phyloP scores from a whole-genome alignment of 1,140 invertebrate species.

The Phortica variegata region DNA sequence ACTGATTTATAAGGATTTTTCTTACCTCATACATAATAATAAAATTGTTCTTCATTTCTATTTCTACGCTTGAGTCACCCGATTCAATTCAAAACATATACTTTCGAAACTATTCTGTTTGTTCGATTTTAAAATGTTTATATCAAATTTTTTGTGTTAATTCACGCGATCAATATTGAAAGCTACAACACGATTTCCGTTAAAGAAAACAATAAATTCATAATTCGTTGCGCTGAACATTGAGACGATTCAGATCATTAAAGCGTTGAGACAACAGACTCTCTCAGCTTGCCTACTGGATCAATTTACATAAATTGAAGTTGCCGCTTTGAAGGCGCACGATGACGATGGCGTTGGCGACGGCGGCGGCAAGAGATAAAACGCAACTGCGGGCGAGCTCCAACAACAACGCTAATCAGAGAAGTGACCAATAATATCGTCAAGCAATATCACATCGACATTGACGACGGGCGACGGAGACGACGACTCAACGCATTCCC shows the following conservation, averaged over 20 bases:
- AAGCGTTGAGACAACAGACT: conserved; percentile 8
- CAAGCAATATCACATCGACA: background rate
- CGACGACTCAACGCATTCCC: conserved; percentile 16
- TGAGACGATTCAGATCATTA: too few relatives aligned
- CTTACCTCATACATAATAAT: too few relatives aligned
- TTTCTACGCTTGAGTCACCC: too few relatives aligned
- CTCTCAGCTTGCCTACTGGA: conserved; percentile 14
- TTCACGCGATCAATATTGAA: too few relatives aligned
- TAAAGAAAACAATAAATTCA: conserved; percentile 22
- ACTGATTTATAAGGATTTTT: too few relatives aligned
- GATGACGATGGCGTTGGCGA: conserved; percentile 22
- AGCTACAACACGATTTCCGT: too few relatives aligned
- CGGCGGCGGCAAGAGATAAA: conserved; percentile 1
- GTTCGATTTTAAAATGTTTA: too few relatives aligned
- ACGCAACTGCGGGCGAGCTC: background rate
- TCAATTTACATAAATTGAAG: conserved; percentile 28
- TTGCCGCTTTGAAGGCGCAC: too few relatives aligned
- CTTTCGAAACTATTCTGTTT: too few relatives aligned
- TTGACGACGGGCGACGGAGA: conserved; percentile 10
- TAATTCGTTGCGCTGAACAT: conserved; percentile 21
- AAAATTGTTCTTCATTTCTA: too few relatives aligned
- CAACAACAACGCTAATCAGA: background rate
- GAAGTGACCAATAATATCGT: background rate
- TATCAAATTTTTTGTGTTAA: too few relatives aligned
- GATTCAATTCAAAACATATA: too few relatives aligned